phyloP scores from a whole-genome alignment of 2,797 vertebrate species.

The Pampus argenteus region DNA sequence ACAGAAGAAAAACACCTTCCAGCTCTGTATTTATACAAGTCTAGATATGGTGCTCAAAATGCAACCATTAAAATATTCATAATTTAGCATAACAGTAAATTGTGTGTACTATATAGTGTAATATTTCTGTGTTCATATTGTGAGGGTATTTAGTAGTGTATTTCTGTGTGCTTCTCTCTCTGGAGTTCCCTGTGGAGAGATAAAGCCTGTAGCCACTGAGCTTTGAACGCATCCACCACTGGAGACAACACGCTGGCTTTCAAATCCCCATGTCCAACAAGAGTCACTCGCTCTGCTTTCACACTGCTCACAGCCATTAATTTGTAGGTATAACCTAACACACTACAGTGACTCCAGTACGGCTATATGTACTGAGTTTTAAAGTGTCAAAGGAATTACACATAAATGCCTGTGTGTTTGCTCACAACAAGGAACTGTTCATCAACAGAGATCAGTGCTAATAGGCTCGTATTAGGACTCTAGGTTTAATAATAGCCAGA shows the following conservation, averaged over 20 bases:
- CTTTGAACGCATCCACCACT: slow-evolving; percentile 64
- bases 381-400: slow-evolving; percentile 62
- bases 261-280: slow-evolving; percentile 72
- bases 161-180: slow-evolving; percentile 31
- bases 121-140: slow-evolving; percentile 20
- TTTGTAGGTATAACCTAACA: slow-evolving; percentile 54
- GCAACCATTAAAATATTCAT: slow-evolving; percentile 13
- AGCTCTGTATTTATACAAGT: background rate
- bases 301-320: slow-evolving; percentile 62
- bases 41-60: slow-evolving; percentile 8
- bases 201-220: slow-evolving; percentile 59
- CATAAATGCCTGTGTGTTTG: slow-evolving; percentile 41
- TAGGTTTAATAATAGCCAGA: slow-evolving; percentile 32
- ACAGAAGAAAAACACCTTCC: background rate
- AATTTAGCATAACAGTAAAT: slow-evolving; percentile 11
- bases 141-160: slow-evolving; percentile 23
- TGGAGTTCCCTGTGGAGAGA: slow-evolving; percentile 56
- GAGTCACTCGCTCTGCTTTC: slow-evolving; percentile 57
- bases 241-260: slow-evolving; percentile 69
- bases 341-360: slow-evolving; percentile 40
- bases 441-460: slow-evolving; percentile 15
- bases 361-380: slow-evolving; percentile 42
- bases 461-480: slow-evolving; percentile 31
- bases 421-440: slow-evolving; percentile 33
- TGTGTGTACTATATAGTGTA: slow-evolving; percentile 22